Evolutionary conservation across 2,797 vertebrate genomes (phyloP).

Genomic region (Spondyliosoma cantharus): DNA sequence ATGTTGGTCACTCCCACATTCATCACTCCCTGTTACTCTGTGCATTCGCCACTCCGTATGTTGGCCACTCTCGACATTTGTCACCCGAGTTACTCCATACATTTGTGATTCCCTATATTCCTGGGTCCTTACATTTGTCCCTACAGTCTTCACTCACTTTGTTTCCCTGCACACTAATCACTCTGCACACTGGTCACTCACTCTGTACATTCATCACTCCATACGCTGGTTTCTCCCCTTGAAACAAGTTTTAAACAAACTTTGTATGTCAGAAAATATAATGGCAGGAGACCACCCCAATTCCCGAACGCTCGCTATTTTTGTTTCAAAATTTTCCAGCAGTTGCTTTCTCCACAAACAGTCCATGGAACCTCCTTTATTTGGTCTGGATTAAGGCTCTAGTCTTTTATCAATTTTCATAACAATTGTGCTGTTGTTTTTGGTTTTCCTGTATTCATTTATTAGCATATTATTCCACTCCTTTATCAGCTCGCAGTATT

Average conservation of each 20-base stretch:
- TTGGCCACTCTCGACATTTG: too few relatives aligned
- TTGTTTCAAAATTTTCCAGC: slow-evolving; percentile 35
- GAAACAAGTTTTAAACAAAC: slow-evolving; percentile 38
- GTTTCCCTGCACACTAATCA: too few relatives aligned
- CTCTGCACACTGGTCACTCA: too few relatives aligned
- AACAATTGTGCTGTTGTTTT: slow-evolving; percentile 58
- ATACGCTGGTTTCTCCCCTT: too few relatives aligned
- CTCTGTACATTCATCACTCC: too few relatives aligned
- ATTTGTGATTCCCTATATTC: too few relatives aligned
- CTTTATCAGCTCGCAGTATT: background rate
- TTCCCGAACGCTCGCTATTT: slow-evolving; percentile 31
- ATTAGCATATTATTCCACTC: slow-evolving; percentile 23
- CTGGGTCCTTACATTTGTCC: too few relatives aligned
- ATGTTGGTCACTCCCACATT: too few relatives aligned
- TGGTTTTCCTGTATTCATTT: slow-evolving; percentile 31
- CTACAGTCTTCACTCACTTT: background rate
- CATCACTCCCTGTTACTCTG: too few relatives aligned
- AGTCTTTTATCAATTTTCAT: slow-evolving; percentile 23
- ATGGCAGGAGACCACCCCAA: slow-evolving; percentile 1
- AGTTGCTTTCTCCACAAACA: slow-evolving; percentile 63
- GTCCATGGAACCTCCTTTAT: slow-evolving; percentile 25
- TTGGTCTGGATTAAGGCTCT: slow-evolving; percentile 59
- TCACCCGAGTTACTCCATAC: too few relatives aligned
- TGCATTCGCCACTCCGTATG: too few relatives aligned
- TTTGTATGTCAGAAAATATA: slow-evolving; percentile 6